A percentile compares a stretch with the other conserved stretches of the same genome.
Conservation (phyloP, 2,888 invertebrate genomes). For the Ommatoiulus sabulosus region DNA sequence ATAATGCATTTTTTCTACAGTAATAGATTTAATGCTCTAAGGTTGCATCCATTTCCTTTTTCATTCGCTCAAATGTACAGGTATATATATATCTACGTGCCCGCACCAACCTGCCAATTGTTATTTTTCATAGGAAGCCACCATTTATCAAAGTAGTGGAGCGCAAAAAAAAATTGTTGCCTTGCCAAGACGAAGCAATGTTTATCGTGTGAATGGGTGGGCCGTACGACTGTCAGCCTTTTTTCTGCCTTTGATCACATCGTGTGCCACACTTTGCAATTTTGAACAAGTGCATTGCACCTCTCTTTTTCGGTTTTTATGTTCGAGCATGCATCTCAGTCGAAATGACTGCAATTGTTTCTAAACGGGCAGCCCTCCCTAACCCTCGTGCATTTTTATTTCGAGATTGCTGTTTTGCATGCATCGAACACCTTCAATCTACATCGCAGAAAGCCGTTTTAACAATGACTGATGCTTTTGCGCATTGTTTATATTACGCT, state of each 20-base stretch:
- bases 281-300: constrained; percentile 37
- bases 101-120: constrained; percentile 27
- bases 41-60: constrained; percentile 45
- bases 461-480: constrained; percentile 44
- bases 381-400: constrained; percentile 30
- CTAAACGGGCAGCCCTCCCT: constrained; percentile 48
- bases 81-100: not conserved
- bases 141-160: constrained; percentile 40
- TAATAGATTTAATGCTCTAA: constrained; percentile 38
- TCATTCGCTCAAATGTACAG: not conserved
- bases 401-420: constrained; percentile 45
- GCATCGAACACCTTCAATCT: constrained; percentile 44
- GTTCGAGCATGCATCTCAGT: constrained; percentile 47
- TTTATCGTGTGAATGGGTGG: constrained; percentile 35
- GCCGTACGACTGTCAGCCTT: constrained; percentile 45
- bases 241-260: constrained; percentile 12
- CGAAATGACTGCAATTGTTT: constrained; percentile 48
- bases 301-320: constrained; percentile 25
- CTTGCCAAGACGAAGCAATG: constrained; percentile 42
- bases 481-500: not conserved
- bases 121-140: constrained; percentile 44
- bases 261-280: constrained; percentile 46
- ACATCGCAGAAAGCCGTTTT: not conserved
- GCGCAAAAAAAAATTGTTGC: not conserved
- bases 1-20: not conserved